Evolutionary conservation across 2,888 invertebrate genomes (phyloP).

Genomic region (Thecophora atra): DNA sequence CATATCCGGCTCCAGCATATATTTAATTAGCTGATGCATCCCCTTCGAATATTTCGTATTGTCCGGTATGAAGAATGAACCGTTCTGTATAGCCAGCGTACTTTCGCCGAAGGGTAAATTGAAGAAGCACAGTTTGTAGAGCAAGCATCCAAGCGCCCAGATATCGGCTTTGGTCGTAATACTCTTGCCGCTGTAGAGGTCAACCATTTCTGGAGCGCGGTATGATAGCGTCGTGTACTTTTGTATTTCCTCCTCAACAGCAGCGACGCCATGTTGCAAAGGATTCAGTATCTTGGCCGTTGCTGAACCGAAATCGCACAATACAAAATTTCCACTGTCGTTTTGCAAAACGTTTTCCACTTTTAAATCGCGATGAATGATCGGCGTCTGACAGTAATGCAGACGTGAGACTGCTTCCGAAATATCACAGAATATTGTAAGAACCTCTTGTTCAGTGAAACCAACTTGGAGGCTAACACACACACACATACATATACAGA

Average conservation of each 20-base stretch:
- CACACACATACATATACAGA: background rate
- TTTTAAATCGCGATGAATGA: constrained; percentile 92
- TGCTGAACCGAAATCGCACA: constrained; percentile 95
- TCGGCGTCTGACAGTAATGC: constrained; percentile 92
- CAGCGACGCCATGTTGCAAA: constrained; percentile 72
- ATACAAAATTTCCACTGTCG: constrained; percentile 81
- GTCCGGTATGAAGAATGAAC: constrained; percentile 85
- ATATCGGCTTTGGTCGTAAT: constrained; percentile 90
- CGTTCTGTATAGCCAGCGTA: constrained; percentile 90
- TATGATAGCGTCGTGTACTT: constrained; percentile 91
- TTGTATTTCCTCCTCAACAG: constrained; percentile 86
- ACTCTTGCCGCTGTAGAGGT: constrained; percentile 82
- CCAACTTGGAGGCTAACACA: constrained; percentile 72
- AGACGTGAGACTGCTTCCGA: constrained; percentile 90
- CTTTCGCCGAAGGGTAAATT: constrained; percentile 91
- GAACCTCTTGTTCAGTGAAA: constrained; percentile 79
- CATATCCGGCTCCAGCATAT: constrained; percentile 85
- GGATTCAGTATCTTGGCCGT: constrained; percentile 83
- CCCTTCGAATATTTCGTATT: constrained; percentile 77
- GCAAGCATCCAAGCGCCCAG: constrained; percentile 89
- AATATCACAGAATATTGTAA: constrained; percentile 90
- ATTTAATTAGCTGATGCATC: constrained; percentile 79
- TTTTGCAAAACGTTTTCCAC: constrained; percentile 88
- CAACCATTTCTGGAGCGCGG: constrained; percentile 92
- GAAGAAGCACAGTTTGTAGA: constrained; percentile 91